Conservation (phyloP, 2,888 invertebrate species). For the Galeruca laticollis region DNA sequence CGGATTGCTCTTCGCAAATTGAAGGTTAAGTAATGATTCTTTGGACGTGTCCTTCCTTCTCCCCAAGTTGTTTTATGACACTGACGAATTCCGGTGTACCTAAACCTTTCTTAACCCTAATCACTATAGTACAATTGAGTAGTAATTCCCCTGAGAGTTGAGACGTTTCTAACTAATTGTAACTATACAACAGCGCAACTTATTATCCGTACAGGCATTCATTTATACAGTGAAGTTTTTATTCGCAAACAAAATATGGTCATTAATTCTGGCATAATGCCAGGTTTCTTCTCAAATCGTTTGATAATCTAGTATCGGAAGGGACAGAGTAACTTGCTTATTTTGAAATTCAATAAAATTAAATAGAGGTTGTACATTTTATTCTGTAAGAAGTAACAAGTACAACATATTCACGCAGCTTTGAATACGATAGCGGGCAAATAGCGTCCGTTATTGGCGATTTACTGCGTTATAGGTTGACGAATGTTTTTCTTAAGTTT, state of each 20-base stretch:
- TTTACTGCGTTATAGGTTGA: too few relatives aligned
- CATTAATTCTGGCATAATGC: too few relatives aligned
- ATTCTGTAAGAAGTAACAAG: too few relatives aligned
- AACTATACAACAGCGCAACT: not conserved
- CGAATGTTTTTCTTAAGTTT: too few relatives aligned
- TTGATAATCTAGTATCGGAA: too few relatives aligned
- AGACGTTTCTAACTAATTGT: conserved; percentile 21
- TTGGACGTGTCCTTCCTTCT: conserved; percentile 7
- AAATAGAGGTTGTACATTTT: too few relatives aligned
- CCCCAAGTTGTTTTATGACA: conserved; percentile 26
- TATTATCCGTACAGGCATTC: not conserved
- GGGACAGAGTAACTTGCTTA: too few relatives aligned
- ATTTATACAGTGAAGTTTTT: not conserved
- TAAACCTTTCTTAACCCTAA: conserved; percentile 25
- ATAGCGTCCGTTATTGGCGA: too few relatives aligned
- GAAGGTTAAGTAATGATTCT: conserved; percentile 6
- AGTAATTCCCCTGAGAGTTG: conserved; percentile 24
- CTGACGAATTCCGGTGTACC: conserved; percentile 19
- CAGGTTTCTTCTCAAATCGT: too few relatives aligned
- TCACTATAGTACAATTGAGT: conserved; percentile 27
- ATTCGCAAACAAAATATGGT: not conserved
- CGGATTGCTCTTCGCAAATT: not conserved
- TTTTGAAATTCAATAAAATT: too few relatives aligned
- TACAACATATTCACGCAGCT: too few relatives aligned
- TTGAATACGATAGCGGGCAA: too few relatives aligned